phyloP scores from a whole-genome alignment of 2,797 vertebrate genomes.

The Peromyscus attwateri region DNA sequence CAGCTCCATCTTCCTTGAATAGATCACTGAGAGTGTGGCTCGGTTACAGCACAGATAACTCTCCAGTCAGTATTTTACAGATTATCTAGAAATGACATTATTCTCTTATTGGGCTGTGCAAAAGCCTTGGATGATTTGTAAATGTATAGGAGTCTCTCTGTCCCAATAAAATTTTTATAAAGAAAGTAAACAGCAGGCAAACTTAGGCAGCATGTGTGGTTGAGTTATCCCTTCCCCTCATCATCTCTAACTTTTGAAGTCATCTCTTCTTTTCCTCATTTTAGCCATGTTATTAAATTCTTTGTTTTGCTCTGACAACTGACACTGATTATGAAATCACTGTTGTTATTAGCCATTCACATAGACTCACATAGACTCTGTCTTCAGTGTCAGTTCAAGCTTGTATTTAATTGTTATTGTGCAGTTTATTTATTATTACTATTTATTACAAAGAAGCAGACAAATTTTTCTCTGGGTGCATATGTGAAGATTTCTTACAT shows the following conservation, averaged over 20 bases:
- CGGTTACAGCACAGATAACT: neutral
- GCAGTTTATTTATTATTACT: neutral
- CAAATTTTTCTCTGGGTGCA: neutral
- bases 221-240: neutral
- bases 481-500: neutral
- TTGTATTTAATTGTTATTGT: neutral
- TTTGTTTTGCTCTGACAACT: neutral
- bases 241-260: neutral
- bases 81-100: neutral
- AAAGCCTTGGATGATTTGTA: neutral
- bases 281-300: neutral
- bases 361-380: neutral
- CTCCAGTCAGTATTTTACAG: neutral
- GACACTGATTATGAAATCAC: neutral
- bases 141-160: neutral
- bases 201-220: neutral
- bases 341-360: neutral
- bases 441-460: neutral
- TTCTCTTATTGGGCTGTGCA: neutral
- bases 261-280: neutral
- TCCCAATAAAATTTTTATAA: neutral
- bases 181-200: neutral
- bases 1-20: neutral
- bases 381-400: slow-evolving; percentile 12
- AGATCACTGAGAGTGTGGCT: neutral